Base-by-base conservation (phyloP, 2,888 invertebrate genomes). In the Coelopa pilipes region DNA sequence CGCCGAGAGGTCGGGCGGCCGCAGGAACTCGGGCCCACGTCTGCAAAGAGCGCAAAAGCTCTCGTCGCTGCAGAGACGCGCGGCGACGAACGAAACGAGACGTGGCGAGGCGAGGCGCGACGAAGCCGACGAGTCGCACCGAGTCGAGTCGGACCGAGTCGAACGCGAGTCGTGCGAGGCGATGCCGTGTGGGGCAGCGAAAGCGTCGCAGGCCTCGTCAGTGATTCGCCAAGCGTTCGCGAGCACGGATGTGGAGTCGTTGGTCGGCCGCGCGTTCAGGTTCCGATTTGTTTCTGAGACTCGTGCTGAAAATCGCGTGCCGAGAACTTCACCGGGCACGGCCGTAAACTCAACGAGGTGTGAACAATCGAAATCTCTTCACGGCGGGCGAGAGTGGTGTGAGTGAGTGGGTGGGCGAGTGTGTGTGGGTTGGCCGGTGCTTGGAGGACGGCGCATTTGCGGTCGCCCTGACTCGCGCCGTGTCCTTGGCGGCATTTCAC, bases 171-270 rank as follows among this genome's bases (percentile, higher is more conserved):
- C n/a, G n/a, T n/a, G n/a, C n/a, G n/a, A 53, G 70, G 60, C 77
- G 78, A 79, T 67, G 66, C 57, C 55, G 60, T 21, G 55, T 45
- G n/a, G 55, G 15, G n/a, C 34, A 24, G 34, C 19, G 57, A 45
- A 46, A 57, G 55, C 57, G 15, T 12, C 34, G 15, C 3, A 10
- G 15, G 15, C 24, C 13, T 77, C 77, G 74, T 84, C 81, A 85
- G 85, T 85, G 82, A 80, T 81, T 80, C 78, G 81, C 77, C 79
- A 80, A 80, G 77, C 82, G 84, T 82, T 79, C 77, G 77, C 81
- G 81, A 78, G 79, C 76, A 74, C 81, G 81, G 84, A 81, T 45
- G 71, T 62, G 10, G 45, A 15, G 19, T 65, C 45, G 62, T 49
- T 71, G 34, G 13, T 15, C 15, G 17, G 53, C 53, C 5, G 10